Evolutionary conservation across 2,888 invertebrate genomes (phyloP), one percentile per base, ranked within the genome.

Genomic region (Drosophila prolongata): DNA sequence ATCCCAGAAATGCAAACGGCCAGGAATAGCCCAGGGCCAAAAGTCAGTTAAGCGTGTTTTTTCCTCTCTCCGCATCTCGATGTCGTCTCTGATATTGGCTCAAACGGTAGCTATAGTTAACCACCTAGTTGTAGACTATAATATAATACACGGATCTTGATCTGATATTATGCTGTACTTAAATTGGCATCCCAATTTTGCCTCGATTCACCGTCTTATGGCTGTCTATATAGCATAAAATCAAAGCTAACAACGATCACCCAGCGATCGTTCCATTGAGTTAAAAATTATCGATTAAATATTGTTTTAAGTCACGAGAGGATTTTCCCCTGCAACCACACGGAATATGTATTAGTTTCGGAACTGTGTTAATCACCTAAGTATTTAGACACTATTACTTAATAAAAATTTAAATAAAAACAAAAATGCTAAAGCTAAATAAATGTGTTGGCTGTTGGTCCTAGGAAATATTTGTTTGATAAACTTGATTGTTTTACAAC

Each of bases 301-400:
- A 65, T 73, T 57, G 67, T 60, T 60, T 56, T 58, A 49, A 58
- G 58, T 43, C 53, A 43, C 49, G 54, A 42, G 47, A 30, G 53
- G 42, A 35, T 65, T 43, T 37, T 14, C 55, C 46, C 42, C 40
- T 24, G 27, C 58, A 46, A 46, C 54, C 61, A 57, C 74, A 60
- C 70, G 60, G 53, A 54, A 66, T 85, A 77, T 82, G 80, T 86
- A 88, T 88, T 88, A 88, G 79, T 80, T 86, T 79, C 76, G 81
- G 83, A 83, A 85, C 85, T 85, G 85, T 88, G 85, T 85, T 85
- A 85, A 84, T 85, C 84, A 88, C 85, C 87, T 85, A 85, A 85
- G 85, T 85, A 88, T 86, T 83, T 85, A 85, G 87, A 88, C 83
- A 85, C 77, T 83, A 83, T 79, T 83, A 85, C 86, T 80, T 80